Conservation (phyloP, 2,797 vertebrate genomes). For the Pseudocheirus occidentalis region DNA sequence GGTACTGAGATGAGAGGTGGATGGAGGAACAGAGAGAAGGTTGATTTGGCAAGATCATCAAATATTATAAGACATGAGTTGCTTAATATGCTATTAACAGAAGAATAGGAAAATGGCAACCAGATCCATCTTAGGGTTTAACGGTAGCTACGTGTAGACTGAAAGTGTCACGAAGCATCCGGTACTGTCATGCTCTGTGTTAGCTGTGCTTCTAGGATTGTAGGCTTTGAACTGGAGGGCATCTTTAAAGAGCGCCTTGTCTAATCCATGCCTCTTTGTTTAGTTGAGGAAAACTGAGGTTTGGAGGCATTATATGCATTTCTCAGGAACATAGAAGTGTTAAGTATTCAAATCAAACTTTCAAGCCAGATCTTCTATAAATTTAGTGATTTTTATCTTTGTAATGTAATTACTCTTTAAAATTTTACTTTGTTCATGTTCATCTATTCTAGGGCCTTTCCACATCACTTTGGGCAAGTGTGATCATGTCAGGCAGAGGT, state of each 20-base stretch:
- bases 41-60: background rate
- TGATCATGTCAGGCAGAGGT: background rate
- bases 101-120: background rate
- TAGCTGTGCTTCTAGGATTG: background rate
- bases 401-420: no score
- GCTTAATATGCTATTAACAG: background rate
- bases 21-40: background rate
- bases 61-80: background rate
- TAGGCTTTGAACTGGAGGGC: no score
- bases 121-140: background rate
- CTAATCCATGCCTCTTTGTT: background rate
- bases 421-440: background rate
- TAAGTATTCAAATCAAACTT: background rate
- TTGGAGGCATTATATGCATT: background rate
- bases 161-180: background rate
- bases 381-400: background rate
- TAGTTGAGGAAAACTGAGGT: background rate
- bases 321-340: background rate
- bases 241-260: background rate
- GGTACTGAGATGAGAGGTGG: background rate
- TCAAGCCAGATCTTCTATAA: background rate
- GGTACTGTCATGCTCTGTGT: background rate
- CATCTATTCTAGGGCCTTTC: background rate
- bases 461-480: background rate
- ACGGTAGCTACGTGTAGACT: background rate